These are phyloP conservation scores for Pipistrellus pipistrellus DNA, from an alignment of 2,797 vertebrate genomes.

Conservation along the genomic window DNA sequence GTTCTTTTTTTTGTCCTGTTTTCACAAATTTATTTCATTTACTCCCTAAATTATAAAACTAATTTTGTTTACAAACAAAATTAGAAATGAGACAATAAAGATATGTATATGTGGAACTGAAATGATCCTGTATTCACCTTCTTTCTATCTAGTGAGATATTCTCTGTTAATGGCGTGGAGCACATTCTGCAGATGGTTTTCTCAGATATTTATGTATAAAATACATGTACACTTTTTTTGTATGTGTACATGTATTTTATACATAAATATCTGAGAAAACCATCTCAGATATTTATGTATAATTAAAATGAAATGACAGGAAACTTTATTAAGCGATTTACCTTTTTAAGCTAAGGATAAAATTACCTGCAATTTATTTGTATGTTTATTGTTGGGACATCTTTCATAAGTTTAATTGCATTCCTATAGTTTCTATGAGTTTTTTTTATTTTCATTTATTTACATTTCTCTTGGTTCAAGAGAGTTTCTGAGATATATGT, in stretches of 20 bases:
- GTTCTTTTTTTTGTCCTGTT: neutral
- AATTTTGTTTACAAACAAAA: neutral
- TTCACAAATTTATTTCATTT: constrained; percentile 2
- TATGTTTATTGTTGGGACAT: neutral
- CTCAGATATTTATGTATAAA: neutral
- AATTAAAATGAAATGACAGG: neutral
- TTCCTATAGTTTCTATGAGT: neutral
- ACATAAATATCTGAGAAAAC: no score
- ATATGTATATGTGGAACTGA: neutral
- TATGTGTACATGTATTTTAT: no score
- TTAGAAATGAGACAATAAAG: neutral
- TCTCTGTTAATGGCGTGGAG: neutral
- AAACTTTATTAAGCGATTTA: neutral
- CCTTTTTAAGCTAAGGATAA: neutral
- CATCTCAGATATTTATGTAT: neutral
- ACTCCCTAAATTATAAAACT: neutral
- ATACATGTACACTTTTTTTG: neutral
- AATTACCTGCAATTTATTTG: neutral
- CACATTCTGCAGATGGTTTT: neutral
- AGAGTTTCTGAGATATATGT: neutral
- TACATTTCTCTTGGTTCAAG: neutral
- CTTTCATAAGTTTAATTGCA: constrained; percentile 9
- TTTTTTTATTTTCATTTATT: neutral
- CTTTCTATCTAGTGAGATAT: neutral
- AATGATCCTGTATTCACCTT: neutral